These are phyloP conservation scores for Hypotaenidia okinawae DNA, from an alignment of 2,797 vertebrate genomes.

Conservation along the genomic window DNA sequence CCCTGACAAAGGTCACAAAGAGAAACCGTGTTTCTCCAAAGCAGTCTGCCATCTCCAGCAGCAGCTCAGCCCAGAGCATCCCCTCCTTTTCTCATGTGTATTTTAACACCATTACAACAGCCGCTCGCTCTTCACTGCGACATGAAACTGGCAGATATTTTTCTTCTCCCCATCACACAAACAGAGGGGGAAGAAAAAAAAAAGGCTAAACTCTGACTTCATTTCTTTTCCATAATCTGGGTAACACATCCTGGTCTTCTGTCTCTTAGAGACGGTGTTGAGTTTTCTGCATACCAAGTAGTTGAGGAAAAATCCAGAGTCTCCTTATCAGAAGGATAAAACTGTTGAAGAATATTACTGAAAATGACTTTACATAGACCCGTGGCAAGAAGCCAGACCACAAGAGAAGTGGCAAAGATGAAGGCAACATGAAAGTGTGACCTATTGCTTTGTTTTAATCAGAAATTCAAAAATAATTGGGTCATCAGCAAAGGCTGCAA, in stretches of 20 bases:
- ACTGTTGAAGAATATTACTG: background rate
- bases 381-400: background rate
- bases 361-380: background rate
- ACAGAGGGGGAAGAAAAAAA: background rate
- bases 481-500: conserved; percentile 20
- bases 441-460: background rate
- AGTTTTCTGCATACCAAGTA: background rate
- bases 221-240: background rate
- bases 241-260: background rate
- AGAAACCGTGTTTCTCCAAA: background rate
- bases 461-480: conserved; percentile 5
- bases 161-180: background rate
- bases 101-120: background rate
- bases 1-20: background rate
- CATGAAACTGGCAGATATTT: background rate
- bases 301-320: background rate
- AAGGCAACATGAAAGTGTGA: background rate
- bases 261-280: background rate
- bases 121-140: background rate
- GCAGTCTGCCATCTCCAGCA: background rate
- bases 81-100: background rate
- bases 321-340: background rate
- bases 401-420: background rate
- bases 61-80: background rate
- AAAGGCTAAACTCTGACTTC: background rate